phyloP scores from a whole-genome alignment of 2,888 invertebrate species.

The Tetanocera ferruginea region DNA sequence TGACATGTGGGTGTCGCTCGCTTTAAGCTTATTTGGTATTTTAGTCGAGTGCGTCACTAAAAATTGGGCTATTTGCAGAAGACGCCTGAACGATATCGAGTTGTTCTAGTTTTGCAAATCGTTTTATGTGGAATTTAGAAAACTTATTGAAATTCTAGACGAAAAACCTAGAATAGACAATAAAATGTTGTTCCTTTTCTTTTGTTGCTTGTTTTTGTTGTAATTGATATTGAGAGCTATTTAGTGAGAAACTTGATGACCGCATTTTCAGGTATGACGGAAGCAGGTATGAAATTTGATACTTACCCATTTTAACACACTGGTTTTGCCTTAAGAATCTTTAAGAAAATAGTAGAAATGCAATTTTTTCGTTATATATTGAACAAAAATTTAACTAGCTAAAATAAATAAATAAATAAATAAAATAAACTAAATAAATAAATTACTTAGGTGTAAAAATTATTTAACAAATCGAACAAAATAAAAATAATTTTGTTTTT shows the following conservation, averaged over 20 bases:
- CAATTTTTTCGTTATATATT: background rate
- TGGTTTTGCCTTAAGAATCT: background rate
- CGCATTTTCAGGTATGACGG: background rate
- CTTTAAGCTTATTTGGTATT: constrained; percentile 55
- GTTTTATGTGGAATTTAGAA: constrained; percentile 20
- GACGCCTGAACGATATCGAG: constrained; percentile 4
- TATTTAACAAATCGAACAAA: constrained; percentile 35
- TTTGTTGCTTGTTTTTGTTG: background rate
- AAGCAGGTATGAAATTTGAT: background rate
- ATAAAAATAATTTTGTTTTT: constrained; percentile 42
- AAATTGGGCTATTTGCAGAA: constrained; percentile 58
- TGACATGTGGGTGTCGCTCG: constrained; percentile 43
- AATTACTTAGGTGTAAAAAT: constrained; percentile 20
- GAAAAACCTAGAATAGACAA: constrained; percentile 4
- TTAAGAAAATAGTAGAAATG: background rate
- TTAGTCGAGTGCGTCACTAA: constrained; percentile 47
- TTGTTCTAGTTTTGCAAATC: constrained; percentile 21
- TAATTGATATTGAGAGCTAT: background rate
- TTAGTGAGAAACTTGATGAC: background rate
- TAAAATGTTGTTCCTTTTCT: constrained; percentile 25
- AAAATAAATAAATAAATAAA: constrained; percentile 36
- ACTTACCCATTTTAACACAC: background rate
- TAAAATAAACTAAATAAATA: constrained; percentile 36
- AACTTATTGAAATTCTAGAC: constrained; percentile 28
- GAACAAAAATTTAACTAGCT: constrained; percentile 15